Conservation (phyloP, 2,113 vertebrate species). For the Barbus barbus region DNA sequence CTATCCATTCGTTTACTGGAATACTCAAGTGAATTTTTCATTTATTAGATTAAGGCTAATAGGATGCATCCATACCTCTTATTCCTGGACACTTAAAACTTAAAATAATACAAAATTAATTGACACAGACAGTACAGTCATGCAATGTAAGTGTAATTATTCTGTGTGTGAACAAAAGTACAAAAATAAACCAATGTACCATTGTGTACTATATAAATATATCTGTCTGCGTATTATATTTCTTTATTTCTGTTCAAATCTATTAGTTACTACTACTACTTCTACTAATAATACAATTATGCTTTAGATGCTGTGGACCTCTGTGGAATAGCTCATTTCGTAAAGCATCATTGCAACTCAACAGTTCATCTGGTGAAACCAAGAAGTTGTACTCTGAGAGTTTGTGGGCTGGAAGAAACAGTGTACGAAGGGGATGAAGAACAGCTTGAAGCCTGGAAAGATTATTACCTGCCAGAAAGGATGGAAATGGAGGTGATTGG, state of each 20-base stretch:
- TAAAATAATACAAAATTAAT: no score
- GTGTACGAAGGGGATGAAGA: conserved; percentile 40
- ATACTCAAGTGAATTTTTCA: no score
- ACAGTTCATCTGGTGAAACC: conserved; percentile 35
- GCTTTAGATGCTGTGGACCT: conserved; percentile 16
- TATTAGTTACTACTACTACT: not conserved
- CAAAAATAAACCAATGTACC: not conserved
- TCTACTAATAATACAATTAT: not conserved
- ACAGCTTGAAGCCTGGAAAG: conserved; percentile 48
- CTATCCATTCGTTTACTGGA: no score
- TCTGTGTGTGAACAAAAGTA: not conserved
- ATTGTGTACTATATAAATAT: not conserved
- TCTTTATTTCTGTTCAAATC: not conserved
- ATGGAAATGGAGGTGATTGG: conserved; percentile 49
- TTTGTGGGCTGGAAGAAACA: conserved; percentile 45
- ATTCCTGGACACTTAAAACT: not conserved
- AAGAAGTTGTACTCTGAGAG: conserved; percentile 4
- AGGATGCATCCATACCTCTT: not conserved
- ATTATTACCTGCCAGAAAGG: conserved; percentile 47
- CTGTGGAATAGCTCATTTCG: not conserved
- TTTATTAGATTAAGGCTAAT: no score
- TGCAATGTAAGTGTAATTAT: not conserved
- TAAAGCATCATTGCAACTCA: not conserved
- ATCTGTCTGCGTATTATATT: not conserved
- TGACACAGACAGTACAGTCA: not conserved